Percentiles rank a stretch among this genome's conserved stretches.
phyloP scores from a whole-genome alignment of 2,888 invertebrate genomes.

The Drosophila falleni region DNA sequence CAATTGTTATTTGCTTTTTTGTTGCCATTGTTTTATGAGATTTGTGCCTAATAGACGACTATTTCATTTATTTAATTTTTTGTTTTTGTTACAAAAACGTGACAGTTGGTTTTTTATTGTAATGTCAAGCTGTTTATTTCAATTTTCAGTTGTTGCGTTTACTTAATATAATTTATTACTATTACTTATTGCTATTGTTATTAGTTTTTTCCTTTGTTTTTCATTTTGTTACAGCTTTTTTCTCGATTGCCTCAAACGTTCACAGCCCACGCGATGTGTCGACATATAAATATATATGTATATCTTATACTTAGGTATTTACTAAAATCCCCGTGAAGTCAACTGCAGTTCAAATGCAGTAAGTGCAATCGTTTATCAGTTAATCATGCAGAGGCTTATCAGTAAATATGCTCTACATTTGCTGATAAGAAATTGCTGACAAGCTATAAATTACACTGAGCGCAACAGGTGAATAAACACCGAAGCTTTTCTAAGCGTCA shows the following conservation, averaged over 20 bases:
- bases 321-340: not conserved
- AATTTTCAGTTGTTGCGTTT: constrained; percentile 19
- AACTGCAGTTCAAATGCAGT: constrained; percentile 24
- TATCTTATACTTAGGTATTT: not conserved
- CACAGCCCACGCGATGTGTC: constrained; percentile 38
- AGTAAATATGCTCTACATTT: not conserved
- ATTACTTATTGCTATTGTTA: constrained; percentile 28
- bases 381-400: constrained; percentile 36
- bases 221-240: constrained; percentile 13
- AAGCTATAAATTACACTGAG: not conserved
- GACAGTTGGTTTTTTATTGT: constrained; percentile 56
- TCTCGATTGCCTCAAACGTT: constrained; percentile 39
- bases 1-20: constrained; percentile 27
- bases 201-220: constrained; percentile 7
- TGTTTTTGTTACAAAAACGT: constrained; percentile 63
- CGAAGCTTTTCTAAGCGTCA: constrained; percentile 37
- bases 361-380: constrained; percentile 30
- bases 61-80: constrained; percentile 28
- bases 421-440: constrained; percentile 29
- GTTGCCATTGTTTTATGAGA: constrained; percentile 29
- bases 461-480: constrained; percentile 38
- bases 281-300: constrained; percentile 6
- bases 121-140: constrained; percentile 17
- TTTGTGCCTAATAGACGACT: constrained; percentile 42
- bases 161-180: constrained; percentile 26